A percentile compares a stretch with the other conserved stretches of the same genome.
These are phyloP conservation scores for Callionymus lyra DNA, from an alignment of 2,113 vertebrate genomes.

Conservation along the genomic window DNA sequence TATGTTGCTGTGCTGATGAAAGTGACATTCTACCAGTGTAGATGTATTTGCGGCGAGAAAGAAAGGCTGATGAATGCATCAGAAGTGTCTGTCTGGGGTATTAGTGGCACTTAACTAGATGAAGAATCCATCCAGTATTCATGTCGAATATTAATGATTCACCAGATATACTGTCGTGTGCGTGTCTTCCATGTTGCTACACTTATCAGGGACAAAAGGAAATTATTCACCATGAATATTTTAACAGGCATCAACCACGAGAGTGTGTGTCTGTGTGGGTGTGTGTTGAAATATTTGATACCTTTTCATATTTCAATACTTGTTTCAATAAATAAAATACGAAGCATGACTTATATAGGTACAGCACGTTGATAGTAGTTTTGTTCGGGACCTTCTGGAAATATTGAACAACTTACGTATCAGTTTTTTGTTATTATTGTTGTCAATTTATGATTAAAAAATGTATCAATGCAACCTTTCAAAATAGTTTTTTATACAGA, in stretches of 20 bases:
- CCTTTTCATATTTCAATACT: too few species aligned
- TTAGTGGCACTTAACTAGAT: slow-evolving; percentile 24
- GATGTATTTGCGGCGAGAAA: slow-evolving; percentile 11
- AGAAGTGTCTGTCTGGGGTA: slow-evolving; percentile 15
- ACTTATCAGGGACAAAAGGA: slow-evolving; percentile 33
- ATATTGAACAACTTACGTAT: too few species aligned
- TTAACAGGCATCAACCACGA: slow-evolving; percentile 27
- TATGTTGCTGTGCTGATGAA: slow-evolving; percentile 7
- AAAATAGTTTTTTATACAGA: too few species aligned
- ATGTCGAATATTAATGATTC: slow-evolving; percentile 55
- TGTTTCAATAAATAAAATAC: too few species aligned
- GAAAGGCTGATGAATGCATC: slow-evolving; percentile 21
- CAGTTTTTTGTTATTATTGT: too few species aligned
- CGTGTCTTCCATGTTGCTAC: slow-evolving; percentile 31
- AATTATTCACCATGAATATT: slow-evolving; percentile 58
- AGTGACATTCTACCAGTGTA: slow-evolving; percentile 6
- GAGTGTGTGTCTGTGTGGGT: slow-evolving; percentile 7
- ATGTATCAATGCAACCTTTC: too few species aligned
- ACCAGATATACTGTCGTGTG: slow-evolving; percentile 29
- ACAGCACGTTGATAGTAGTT: too few species aligned
- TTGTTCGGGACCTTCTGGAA: too few species aligned
- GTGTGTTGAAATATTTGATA: not conserved
- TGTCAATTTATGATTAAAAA: too few species aligned
- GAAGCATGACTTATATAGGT: too few species aligned
- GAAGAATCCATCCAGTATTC: slow-evolving; percentile 42